Evolutionary conservation across 2,113 vertebrate genomes (phyloP).

Genomic region (Peromyscus maniculatus): DNA sequence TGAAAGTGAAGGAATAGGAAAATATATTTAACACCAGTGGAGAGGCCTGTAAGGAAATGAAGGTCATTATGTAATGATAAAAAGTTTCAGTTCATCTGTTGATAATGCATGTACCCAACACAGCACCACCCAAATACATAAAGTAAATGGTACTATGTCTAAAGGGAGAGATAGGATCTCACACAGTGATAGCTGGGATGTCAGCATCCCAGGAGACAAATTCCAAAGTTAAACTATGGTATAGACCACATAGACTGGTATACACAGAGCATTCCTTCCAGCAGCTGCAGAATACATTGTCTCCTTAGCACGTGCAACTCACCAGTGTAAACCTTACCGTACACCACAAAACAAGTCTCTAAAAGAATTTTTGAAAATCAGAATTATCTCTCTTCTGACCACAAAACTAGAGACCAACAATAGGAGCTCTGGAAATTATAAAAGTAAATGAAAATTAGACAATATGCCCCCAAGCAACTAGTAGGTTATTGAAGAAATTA

Average conservation of each 20-base stretch:
- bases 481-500: not conserved
- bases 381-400: not conserved
- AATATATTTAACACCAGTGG: not conserved
- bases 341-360: not conserved
- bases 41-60: not conserved
- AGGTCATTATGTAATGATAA: not conserved
- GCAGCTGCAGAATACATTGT: not conserved
- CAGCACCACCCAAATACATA: not conserved
- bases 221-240: not conserved
- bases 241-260: not conserved
- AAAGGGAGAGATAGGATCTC: not conserved
- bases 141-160: not conserved
- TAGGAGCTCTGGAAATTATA: not conserved
- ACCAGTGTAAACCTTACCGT: not conserved
- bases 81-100: not conserved
- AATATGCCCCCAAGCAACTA: not conserved
- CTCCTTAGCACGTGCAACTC: not conserved
- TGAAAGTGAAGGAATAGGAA: not conserved
- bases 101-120: not conserved
- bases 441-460: not conserved
- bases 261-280: not conserved
- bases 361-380: not conserved
- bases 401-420: not conserved
- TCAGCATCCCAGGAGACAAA: not conserved
- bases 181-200: not conserved